phyloP scores from a whole-genome alignment of 1,140 invertebrate genomes.

The Drosophila quadrilineata region DNA sequence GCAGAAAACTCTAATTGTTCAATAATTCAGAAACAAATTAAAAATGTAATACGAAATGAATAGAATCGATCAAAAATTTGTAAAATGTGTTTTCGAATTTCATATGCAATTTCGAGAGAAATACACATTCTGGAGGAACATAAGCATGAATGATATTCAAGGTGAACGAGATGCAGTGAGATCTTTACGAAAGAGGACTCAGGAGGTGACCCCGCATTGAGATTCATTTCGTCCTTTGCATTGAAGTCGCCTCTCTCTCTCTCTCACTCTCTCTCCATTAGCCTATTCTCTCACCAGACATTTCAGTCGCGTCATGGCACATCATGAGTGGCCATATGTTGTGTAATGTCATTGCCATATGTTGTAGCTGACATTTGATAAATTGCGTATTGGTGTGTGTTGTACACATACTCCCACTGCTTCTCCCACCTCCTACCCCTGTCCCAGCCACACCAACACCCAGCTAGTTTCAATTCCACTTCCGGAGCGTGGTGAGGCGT shows the following conservation, averaged over 20 bases:
- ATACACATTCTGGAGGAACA: slow-evolving; percentile 45
- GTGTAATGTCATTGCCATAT: slow-evolving; percentile 41
- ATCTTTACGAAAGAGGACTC: neutral
- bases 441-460: too few relatives aligned
- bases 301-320: too few relatives aligned
- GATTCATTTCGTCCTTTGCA: too few relatives aligned
- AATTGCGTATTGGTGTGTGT: slow-evolving; percentile 31
- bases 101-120: slow-evolving; percentile 31
- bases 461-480: slow-evolving; percentile 25
- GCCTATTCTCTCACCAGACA: neutral
- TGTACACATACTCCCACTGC: neutral
- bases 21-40: slow-evolving; percentile 32
- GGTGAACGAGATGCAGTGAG: slow-evolving; percentile 41
- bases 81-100: slow-evolving; percentile 42
- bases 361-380: slow-evolving; percentile 63
- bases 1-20: slow-evolving; percentile 33
- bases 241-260: neutral
- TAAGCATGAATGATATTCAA: slow-evolving; percentile 33
- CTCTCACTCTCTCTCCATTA: neutral
- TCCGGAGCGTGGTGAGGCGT: slow-evolving; percentile 54
- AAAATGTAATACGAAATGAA: neutral
- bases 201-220: too few relatives aligned
- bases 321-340: slow-evolving; percentile 44
- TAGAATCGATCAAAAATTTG: slow-evolving; percentile 20
- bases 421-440: slow-evolving; percentile 9